Evolutionary conservation across 2,797 vertebrate genomes (phyloP), one percentile per base, ranked within the genome.

Genomic region (Sebastes itinus): DNA sequence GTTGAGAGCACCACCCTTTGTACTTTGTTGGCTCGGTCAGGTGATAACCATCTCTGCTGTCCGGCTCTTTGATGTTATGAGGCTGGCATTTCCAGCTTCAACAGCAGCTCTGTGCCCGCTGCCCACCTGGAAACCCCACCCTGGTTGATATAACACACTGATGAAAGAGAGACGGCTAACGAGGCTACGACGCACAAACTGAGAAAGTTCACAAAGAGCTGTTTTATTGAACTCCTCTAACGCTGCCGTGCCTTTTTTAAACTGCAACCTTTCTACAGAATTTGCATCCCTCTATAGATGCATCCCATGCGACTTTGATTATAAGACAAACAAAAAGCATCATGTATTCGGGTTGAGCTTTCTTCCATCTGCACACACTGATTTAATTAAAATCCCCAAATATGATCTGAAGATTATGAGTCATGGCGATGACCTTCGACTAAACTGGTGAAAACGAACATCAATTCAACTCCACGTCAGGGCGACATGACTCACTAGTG

Each of bases 331-430:
- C 72, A 85, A 85, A 78, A 33, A 77, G 25, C 82, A 78, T 75
- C 30, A 61, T 70, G 71, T 63, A 30, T 84, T 70, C 72, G 80
- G 69, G 64, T 28, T 22, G 71, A 71, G 59, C 42, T 49, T 49
- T 77, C 54, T 78, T 85, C 77, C 84, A 63, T 63, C 22, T 35
- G 55, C 76, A 89, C 91, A 92, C 71, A 78, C 25, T 86, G 91
- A 87, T 85, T 88, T 81, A 71, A 91, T 94, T 86, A 89, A 72
- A 46, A 83, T 32, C 56, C 63, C 59, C 30, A 75, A 84, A 89
- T 82, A 80, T 83, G 87, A 89, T 86, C 83, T 87, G 74, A 88
- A 70, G 79, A 78, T 87, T n/a, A 23, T 92, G 89, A 92, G 74
- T 93, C 91, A 93, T 23, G 64, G 56, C 6, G 22, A 73, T 82